phyloP scores from a whole-genome alignment of 1,140 invertebrate genomes.

The Achroia grisella region DNA sequence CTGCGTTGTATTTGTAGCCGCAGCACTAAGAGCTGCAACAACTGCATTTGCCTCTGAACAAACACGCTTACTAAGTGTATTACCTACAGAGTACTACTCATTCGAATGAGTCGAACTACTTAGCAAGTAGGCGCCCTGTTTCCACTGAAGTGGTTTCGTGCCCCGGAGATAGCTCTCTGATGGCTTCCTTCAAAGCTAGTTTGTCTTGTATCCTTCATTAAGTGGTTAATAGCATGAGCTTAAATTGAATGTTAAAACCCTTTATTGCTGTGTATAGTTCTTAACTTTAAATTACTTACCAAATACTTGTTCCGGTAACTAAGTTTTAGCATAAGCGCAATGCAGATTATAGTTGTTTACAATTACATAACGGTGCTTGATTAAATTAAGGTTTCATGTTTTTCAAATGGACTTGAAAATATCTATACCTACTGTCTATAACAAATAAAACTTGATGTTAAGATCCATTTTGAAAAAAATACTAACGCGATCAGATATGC shows the following conservation, averaged over 20 bases:
- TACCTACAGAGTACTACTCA: slow-evolving; percentile 28
- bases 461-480: too few species aligned
- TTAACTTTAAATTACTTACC: slow-evolving; percentile 23
- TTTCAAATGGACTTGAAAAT: too few species aligned
- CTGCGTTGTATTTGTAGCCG: slow-evolving; percentile 25
- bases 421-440: too few species aligned
- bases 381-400: neutral
- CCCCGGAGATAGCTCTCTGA: slow-evolving; percentile 26
- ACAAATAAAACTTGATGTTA: too few species aligned
- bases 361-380: neutral
- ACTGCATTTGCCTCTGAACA: slow-evolving; percentile 39
- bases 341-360: slow-evolving; percentile 4
- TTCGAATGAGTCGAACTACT: slow-evolving; percentile 33
- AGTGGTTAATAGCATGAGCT: slow-evolving; percentile 24
- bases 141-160: slow-evolving; percentile 30
- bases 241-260: slow-evolving; percentile 19
- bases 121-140: slow-evolving; percentile 27
- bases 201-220: slow-evolving; percentile 38
- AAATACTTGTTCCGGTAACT: slow-evolving; percentile 6
- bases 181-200: slow-evolving; percentile 32
- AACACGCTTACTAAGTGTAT: slow-evolving; percentile 33
- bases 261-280: slow-evolving; percentile 13
- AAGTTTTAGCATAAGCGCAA: slow-evolving; percentile 1
- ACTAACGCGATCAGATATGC: too few species aligned
- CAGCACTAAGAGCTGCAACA: slow-evolving; percentile 32